Percentiles rank a stretch among this genome's conserved stretches.
phyloP scores from a whole-genome alignment of 2,797 vertebrate species.

The Danio jaintianensis region DNA sequence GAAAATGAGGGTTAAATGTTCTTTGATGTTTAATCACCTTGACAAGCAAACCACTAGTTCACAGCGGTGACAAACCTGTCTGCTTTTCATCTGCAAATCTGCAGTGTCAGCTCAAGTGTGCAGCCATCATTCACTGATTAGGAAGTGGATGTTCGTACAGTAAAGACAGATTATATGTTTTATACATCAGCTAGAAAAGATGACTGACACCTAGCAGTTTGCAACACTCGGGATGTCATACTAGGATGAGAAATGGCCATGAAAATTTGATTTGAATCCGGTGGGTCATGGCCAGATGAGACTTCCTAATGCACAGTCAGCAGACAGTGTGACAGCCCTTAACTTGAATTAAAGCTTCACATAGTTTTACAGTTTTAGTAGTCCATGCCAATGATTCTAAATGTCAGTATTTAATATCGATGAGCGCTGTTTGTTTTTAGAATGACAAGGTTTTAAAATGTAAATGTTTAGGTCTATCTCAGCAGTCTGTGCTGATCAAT shows the following conservation, averaged over 20 bases:
- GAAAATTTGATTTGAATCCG: slow-evolving; percentile 23
- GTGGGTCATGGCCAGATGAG: not conserved
- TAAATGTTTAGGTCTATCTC: no score
- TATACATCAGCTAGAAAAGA: slow-evolving; percentile 11
- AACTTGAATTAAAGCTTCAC: not conserved
- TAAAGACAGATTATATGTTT: slow-evolving; percentile 24
- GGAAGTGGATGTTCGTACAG: not conserved
- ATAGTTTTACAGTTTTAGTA: not conserved
- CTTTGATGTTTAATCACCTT: slow-evolving; percentile 53
- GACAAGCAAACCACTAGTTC: slow-evolving; percentile 42
- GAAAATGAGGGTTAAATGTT: slow-evolving; percentile 53
- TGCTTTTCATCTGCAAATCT: slow-evolving; percentile 34
- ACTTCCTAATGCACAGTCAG: slow-evolving; percentile 20
- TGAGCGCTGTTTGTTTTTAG: not conserved
- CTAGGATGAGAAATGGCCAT: slow-evolving; percentile 6
- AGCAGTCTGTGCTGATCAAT: no score
- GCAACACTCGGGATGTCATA: slow-evolving; percentile 12
- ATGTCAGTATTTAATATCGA: not conserved
- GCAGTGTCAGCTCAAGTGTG: slow-evolving; percentile 25
- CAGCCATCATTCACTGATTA: not conserved
- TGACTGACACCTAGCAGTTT: slow-evolving; percentile 15
- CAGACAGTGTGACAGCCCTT: not conserved
- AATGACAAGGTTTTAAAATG: not conserved
- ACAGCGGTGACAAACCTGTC: slow-evolving; percentile 24
- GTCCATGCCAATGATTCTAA: not conserved